phyloP scores from a whole-genome alignment of 2,888 invertebrate genomes.

The Pseudococcus jackbeardsleyi region DNA sequence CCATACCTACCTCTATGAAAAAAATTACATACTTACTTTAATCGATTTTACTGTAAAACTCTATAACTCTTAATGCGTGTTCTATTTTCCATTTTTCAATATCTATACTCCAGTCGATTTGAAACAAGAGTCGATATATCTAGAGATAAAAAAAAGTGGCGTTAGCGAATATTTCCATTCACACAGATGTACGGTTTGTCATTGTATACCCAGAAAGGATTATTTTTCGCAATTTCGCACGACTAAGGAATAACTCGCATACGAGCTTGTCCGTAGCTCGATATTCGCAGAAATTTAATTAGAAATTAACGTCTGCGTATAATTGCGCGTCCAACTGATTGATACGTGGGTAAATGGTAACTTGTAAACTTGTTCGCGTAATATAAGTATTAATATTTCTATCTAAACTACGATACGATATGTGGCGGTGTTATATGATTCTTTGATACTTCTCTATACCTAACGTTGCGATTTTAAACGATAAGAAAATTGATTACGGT shows the following conservation, averaged over 20 bases:
- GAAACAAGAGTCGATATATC: not conserved
- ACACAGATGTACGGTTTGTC: too few species aligned
- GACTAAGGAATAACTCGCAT: not conserved
- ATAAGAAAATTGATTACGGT: constrained; percentile 18
- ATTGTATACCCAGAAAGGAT: not conserved
- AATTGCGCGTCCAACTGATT: not conserved
- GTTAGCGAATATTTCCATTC: not conserved
- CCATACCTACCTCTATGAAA: too few species aligned
- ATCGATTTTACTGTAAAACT: too few species aligned
- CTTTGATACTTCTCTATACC: not conserved
- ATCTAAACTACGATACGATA: not conserved
- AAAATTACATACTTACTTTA: too few species aligned
- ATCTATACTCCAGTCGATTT: too few species aligned
- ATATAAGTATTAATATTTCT: not conserved
- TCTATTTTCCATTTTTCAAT: too few species aligned
- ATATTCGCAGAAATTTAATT: constrained; percentile 21
- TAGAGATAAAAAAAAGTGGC: not conserved
- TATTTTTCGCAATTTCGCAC: not conserved
- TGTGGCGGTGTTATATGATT: not conserved
- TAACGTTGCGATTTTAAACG: not conserved
- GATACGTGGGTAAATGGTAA: not conserved
- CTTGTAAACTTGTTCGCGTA: not conserved
- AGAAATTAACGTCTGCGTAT: not conserved
- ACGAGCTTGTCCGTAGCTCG: not conserved
- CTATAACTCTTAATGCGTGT: too few species aligned